A percentile compares a stretch with the other conserved stretches of the same genome.
These are phyloP conservation scores for Cataglyphis rosenhaueri DNA, from an alignment of 2,888 invertebrate species.

Conservation along the genomic window DNA sequence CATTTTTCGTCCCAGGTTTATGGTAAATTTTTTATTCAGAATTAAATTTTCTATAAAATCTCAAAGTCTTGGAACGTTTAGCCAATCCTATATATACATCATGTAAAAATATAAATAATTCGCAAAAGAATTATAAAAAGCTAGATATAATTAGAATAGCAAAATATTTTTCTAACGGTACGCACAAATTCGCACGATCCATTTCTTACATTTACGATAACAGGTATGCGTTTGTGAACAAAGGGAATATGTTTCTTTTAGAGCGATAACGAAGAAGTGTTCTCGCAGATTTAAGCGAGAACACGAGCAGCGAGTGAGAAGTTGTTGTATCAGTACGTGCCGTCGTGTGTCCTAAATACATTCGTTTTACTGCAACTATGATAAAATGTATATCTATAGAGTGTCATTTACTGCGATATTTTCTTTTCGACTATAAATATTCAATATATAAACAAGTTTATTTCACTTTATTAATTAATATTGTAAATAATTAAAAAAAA, in stretches of 20 bases:
- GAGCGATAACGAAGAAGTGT: constrained; percentile 15
- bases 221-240: neutral
- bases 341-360: constrained; percentile 50
- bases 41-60: too few species aligned
- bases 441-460: neutral
- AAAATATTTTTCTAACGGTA: neutral
- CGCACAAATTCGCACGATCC: neutral
- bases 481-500: neutral
- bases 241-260: neutral
- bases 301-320: constrained; percentile 17
- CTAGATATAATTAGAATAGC: neutral
- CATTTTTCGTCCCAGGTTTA: too few species aligned
- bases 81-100: neutral
- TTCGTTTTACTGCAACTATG: constrained; percentile 24
- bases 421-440: constrained; percentile 6
- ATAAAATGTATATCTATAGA: constrained; percentile 31
- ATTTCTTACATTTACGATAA: neutral
- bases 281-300: constrained; percentile 33
- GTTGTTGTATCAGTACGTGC: constrained; percentile 45
- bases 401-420: neutral
- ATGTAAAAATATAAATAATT: neutral
- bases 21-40: too few species aligned
- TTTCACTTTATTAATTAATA: neutral
- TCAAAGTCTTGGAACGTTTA: too few species aligned
- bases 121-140: neutral